These are phyloP conservation scores for Ceyx cyanopectus DNA, from an alignment of 2,113 vertebrate genomes.

Conservation along the genomic window DNA sequence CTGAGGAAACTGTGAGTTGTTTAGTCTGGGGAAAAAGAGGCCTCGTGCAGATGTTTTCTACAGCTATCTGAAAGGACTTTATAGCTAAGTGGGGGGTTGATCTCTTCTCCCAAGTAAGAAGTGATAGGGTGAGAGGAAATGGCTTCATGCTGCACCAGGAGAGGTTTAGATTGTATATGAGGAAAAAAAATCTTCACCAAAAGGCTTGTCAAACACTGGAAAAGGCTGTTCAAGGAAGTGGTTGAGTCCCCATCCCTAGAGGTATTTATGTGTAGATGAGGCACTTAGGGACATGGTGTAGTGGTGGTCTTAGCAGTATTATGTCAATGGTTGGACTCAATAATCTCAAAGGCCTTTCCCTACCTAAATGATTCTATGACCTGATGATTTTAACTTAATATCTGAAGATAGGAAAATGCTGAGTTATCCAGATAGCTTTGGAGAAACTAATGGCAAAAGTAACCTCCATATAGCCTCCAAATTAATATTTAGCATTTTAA, in stretches of 20 bases:
- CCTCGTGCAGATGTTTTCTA: rapidly evolving
- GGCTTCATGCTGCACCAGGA: rapidly evolving
- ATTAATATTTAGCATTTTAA: background rate
- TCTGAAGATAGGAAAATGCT: background rate
- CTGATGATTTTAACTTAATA: background rate
- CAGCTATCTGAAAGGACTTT: background rate
- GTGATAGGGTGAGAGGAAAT: rapidly evolving
- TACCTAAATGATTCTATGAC: background rate
- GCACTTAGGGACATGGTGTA: background rate
- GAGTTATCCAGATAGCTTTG: background rate
- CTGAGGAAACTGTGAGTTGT: background rate
- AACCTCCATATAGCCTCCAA: background rate
- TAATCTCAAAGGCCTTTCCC: background rate
- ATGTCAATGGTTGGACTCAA: background rate
- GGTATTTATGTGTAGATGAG: background rate
- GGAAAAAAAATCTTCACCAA: background rate
- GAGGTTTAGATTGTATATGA: background rate
- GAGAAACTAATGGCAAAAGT: background rate
- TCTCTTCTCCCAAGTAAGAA: background rate
- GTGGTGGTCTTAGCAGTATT: background rate
- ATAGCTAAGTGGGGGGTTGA: rapidly evolving
- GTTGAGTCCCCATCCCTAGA: background rate
- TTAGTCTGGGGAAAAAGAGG: background rate
- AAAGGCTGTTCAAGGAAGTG: background rate
- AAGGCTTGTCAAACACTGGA: background rate